Base-by-base conservation (phyloP, 92 coral and sea anemone species). In the Diadumene lineata region DNA sequence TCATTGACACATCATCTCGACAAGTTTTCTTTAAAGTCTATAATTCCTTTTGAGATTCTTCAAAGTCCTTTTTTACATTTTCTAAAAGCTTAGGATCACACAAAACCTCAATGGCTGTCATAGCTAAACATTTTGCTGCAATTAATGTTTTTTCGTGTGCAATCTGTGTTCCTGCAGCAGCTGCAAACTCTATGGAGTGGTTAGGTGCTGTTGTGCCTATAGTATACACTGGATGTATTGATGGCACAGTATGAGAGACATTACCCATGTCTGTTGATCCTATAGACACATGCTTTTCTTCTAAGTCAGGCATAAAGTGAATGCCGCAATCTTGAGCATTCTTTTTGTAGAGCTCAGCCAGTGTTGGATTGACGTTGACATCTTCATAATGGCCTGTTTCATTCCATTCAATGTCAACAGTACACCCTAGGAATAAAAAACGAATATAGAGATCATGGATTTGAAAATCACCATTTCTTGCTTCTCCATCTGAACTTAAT, bases 201-300 rank as follows among this genome's bases (percentile, higher is more conserved):
- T 88, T 88, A 18, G 79, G 87, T 32, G 93, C 93, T 61, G 77
- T 83, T 3, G 84, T 76, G 19, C 64, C 76, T 32, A 92, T 92
- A 43, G 86, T 69, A 64, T 79, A 92, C 29, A 72, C 10, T 15
- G 87, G 83, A 32, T 92, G 93, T 16, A 89, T 85, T 16, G 93
- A 88, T 10, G 97, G 92, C 9, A 88, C 79, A 17, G 61, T 75
- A 55, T 92, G 83, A 0, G 97, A 92, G 7, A 92, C 93, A 85
- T 92, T 92, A 7, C 93, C 97, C 93, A 92, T 88, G 76, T 92
- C 97, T 15, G 92, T 87, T 1, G 88, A 83, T 1, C 79, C 88
- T 34, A 50, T 1, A 1, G 70, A 48, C 8, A 61, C 23, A 18
- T 57, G 70, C 2, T 33, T 16, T 28, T 44, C 73, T 32, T 66